A percentile compares a stretch with the other conserved stretches of the same genome.
Conservation (phyloP, 2,888 invertebrate species). For the Pristionchus arcanus region DNA sequence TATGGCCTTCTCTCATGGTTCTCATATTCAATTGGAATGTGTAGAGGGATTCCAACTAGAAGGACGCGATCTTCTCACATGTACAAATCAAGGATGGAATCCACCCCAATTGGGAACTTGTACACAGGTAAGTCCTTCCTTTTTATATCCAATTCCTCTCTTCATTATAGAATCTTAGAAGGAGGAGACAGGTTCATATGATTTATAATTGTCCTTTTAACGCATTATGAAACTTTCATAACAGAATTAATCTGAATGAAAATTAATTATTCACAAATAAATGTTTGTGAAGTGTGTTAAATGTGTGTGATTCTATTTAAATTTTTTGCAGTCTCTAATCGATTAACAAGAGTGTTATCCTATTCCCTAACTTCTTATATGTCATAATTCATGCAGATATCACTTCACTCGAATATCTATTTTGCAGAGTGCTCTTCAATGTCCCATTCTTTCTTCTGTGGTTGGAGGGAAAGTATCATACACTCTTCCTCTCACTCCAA, state of each 20-base stretch:
- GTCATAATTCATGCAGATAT: too few relatives aligned
- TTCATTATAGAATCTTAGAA: neutral
- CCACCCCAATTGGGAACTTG: slow-evolving; percentile 9
- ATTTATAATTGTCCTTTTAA: too few relatives aligned
- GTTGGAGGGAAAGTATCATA: slow-evolving; percentile 45
- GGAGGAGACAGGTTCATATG: slow-evolving; percentile 22
- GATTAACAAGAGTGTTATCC: neutral
- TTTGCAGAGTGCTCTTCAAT: slow-evolving; percentile 43
- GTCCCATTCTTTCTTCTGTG: slow-evolving; percentile 33
- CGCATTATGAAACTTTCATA: too few relatives aligned
- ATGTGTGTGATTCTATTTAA: neutral
- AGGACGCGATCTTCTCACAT: slow-evolving; percentile 13
- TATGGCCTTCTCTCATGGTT: slow-evolving; percentile 19
- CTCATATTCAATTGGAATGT: slow-evolving; percentile 13
- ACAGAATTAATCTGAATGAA: too few relatives aligned
- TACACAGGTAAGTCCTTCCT: neutral
- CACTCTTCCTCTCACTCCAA: slow-evolving; percentile 51
- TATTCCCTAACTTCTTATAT: neutral
- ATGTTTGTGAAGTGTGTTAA: neutral
- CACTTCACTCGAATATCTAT: neutral
- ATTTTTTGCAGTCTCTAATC: neutral
- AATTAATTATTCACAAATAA: too few relatives aligned
- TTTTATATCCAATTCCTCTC: neutral
- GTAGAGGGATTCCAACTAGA: neutral
- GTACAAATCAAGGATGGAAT: slow-evolving; percentile 28